Evolutionary conservation across 1,140 invertebrate species (phyloP).

Genomic region (Potamilus streckersoni): DNA sequence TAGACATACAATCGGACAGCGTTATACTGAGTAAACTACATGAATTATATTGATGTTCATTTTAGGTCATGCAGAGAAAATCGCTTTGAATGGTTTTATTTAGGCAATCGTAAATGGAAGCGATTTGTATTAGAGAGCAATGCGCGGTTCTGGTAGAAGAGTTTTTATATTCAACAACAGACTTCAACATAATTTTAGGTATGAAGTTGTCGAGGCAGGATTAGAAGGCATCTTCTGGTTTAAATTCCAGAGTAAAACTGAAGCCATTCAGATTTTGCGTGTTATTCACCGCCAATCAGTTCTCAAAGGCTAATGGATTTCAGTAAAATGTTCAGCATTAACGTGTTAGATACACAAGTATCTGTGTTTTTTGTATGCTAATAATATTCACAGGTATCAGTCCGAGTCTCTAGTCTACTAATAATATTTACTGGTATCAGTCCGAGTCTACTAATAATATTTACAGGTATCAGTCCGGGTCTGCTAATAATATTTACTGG

Average conservation of each 20-base stretch:
- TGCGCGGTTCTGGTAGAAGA: conserved; percentile 10
- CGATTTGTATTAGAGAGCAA: conserved; percentile 1
- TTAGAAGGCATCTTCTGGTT: conserved; percentile 19
- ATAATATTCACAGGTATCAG: too few relatives aligned
- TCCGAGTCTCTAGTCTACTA: too few relatives aligned
- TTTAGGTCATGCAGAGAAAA: neutral
- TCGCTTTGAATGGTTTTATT: conserved; percentile 2
- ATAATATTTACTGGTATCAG: too few relatives aligned
- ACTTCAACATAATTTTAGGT: neutral
- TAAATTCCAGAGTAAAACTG: conserved; percentile 1
- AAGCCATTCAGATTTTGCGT: neutral
- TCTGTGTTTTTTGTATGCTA: too few relatives aligned
- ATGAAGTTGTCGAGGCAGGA: neutral
- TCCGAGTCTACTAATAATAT: too few relatives aligned
- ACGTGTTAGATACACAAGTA: too few relatives aligned
- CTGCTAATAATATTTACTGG: too few relatives aligned
- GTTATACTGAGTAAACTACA: neutral
- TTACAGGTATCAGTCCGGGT: too few relatives aligned
- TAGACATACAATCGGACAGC: neutral
- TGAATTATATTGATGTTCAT: conserved; percentile 4
- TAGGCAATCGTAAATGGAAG: conserved; percentile 6
- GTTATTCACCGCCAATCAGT: conserved; percentile 13
- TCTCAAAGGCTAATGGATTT: conserved; percentile 3
- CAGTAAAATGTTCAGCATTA: too few relatives aligned
- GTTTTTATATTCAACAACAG: conserved; percentile 9